phyloP scores from a whole-genome alignment of 2,113 vertebrate genomes.

The Megaceryle maxima region DNA sequence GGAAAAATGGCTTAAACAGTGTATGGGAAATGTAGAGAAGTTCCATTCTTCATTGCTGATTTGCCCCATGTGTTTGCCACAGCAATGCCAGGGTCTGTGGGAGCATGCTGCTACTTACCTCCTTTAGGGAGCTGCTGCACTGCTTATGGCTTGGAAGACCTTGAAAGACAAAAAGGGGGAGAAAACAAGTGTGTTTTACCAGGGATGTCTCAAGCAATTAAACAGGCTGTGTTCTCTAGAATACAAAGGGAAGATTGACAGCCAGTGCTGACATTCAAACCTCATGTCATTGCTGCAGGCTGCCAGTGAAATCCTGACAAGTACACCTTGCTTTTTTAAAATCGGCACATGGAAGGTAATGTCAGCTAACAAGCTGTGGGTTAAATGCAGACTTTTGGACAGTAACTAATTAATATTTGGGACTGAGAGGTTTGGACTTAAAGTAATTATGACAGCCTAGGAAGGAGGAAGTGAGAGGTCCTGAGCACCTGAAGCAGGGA shows the following conservation, averaged over 20 bases:
- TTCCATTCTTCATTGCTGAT: accelerated
- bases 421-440: neutral
- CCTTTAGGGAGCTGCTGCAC: neutral
- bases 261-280: neutral
- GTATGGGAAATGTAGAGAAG: neutral
- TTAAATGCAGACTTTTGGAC: neutral
- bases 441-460: neutral
- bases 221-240: neutral
- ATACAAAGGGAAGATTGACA: neutral
- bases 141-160: neutral
- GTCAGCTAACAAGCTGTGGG: neutral
- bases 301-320: neutral
- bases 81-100: neutral
- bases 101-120: neutral
- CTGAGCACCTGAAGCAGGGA: neutral
- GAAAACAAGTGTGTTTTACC: neutral
- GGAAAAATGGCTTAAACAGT: neutral
- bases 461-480: neutral
- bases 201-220: neutral
- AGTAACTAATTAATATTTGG: neutral
- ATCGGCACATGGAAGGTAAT: neutral
- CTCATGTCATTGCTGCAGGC: neutral
- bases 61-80: neutral
- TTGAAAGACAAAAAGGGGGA: neutral
- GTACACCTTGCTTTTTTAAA: neutral